Evolutionary conservation across 2,888 invertebrate genomes (phyloP), one percentile per base, ranked within the genome.

Genomic region (Penaeus monodon): DNA sequence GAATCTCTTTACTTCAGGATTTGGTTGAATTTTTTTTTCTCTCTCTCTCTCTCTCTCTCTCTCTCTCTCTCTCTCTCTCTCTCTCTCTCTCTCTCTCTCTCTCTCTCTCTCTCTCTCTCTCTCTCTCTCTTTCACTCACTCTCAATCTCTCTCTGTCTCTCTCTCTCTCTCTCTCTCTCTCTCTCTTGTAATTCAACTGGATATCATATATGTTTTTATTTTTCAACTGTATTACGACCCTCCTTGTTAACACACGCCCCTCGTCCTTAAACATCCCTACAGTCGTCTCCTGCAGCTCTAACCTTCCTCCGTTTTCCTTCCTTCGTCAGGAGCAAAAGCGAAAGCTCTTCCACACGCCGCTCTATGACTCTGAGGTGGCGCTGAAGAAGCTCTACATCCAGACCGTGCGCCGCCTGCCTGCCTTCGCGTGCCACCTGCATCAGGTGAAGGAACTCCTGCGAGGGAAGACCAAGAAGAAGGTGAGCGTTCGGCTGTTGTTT

Each of bases 371-470:
- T 81, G 95, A 95, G 91, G 91, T 94, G 10, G 94, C 94, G 89
- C 92, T 95, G 91, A 95, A 95, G 91, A 94, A 94, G 91, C 92
- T 94, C 73, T 95, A 95, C 92, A 93, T 94, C 85, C 94, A 94
- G 91, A 94, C 94, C 85, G 94, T 94, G 91, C 93, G 94, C 89
- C 93, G 94, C 83, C 92, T 95, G 88, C 94, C 95, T 7, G 93
- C 94, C 12, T 94, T 94, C 91, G 94, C 94, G 68, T 94, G 94
- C 92, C 93, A 94, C 90, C 93, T 95, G 24, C 95, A 94, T 91
- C 93, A 94, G 91, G 94, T 95, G 70, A 94, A 95, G 91, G 95
- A 95, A 91, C 92, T 94, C 10, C 92, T 94, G 22, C 92, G 94
- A 83, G 94, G 94, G 78, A 93, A 94, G 91, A 94, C 94, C 3